Evolutionary conservation across 2,888 invertebrate genomes (phyloP), one percentile per base, ranked within the genome.

Genomic region (Bedellia somnulentella): DNA sequence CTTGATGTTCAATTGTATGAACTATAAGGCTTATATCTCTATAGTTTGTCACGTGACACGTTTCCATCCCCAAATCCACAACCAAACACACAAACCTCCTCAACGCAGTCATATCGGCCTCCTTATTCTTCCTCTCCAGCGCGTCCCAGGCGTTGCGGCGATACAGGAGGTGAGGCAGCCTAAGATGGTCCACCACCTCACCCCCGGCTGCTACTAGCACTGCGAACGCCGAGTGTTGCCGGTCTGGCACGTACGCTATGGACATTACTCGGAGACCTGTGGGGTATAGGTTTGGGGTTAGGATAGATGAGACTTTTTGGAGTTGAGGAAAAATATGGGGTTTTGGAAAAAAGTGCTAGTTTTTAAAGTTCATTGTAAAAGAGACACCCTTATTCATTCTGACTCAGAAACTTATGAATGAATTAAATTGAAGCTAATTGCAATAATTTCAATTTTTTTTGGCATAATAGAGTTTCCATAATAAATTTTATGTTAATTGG

Each of bases 171-270:
- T 94, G 85, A 8, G 93, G 91, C 43, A 98, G 68, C 0, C 95
- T 81, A 33, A 97, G 63, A 55, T 92, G 92, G 60, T 98, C 98
- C 0, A 87, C 87, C 27, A 96, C 89, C 47, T 95, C 93, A 2
- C 96, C 97, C 45, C 95, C 93, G 0, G 86, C 85, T 27, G 87
- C 89, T 30, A 96, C 80, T 15, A 96, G 66, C 41, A 91, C 92
- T 36, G 92, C 86, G 62, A 95, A 97, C 2, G 94, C 89, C 0
- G 90, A 87, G 48, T 90, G 87, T 15, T 84, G 79, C 35, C 85
- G 85, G 62, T 93, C 92, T 1, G 91, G 89, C 17, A 89, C 87
- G 54, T 87, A 98, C 5, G 93, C 89, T 12, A 99, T 60, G 2
- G 92, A 91, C 80, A 98, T 81, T 1, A 94, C 89, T 22, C 93